Evolutionary conservation across 1,140 invertebrate species (phyloP).

Genomic region (Periplaneta americana): DNA sequence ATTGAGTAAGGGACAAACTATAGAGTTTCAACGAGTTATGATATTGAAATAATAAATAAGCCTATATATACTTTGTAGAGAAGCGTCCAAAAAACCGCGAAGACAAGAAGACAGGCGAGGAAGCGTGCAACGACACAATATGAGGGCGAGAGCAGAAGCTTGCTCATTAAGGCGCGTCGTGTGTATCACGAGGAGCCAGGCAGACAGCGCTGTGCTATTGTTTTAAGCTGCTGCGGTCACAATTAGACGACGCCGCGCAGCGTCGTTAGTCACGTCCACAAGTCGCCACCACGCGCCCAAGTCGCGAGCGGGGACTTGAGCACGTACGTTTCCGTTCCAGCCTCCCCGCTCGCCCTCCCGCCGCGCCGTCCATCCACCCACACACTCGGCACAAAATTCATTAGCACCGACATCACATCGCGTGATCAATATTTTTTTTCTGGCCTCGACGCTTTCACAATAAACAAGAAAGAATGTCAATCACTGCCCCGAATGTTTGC

Average conservation of each 20-base stretch:
- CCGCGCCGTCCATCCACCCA: too few relatives aligned
- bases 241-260: background rate
- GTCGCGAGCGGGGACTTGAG: background rate
- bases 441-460: too few relatives aligned
- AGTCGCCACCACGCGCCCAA: background rate
- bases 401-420: background rate
- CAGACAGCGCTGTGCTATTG: background rate
- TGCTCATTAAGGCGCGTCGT: background rate
- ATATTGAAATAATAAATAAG: too few relatives aligned
- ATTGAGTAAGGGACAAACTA: too few relatives aligned
- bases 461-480: too few relatives aligned
- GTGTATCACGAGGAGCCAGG: background rate
- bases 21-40: too few relatives aligned
- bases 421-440: background rate
- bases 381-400: too few relatives aligned
- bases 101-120: background rate
- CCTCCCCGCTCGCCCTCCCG: too few relatives aligned
- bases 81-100: background rate
- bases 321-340: background rate
- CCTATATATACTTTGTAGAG: background rate
- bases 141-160: background rate
- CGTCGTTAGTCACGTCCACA: slow-evolving; percentile 4
- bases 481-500: too few relatives aligned
- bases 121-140: background rate
- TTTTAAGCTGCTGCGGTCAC: background rate